A percentile compares a stretch with the other conserved stretches of the same genome.
phyloP scores from a whole-genome alignment of 2,888 invertebrate genomes.

The Leptura quadrifasciata region DNA sequence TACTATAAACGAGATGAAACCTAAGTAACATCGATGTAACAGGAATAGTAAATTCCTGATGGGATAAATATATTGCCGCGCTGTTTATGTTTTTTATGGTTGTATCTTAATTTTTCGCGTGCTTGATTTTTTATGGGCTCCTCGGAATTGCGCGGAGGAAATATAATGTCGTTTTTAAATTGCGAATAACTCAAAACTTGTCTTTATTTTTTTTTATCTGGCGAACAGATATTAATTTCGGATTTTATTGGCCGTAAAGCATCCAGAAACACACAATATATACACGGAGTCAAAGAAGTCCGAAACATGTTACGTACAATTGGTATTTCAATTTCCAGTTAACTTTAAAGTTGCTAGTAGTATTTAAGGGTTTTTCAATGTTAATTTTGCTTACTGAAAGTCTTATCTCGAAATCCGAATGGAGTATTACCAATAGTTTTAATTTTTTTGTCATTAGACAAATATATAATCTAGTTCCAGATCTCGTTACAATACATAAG shows the following conservation, averaged over 20 bases:
- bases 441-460: too few species aligned
- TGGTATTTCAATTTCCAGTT: too few species aligned
- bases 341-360: too few species aligned
- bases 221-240: background rate
- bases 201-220: conserved; percentile 7
- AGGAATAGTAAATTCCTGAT: conserved; percentile 28
- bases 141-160: conserved; percentile 2
- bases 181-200: conserved; percentile 4
- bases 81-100: conserved; percentile 35
- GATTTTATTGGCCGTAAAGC: background rate
- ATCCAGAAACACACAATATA: background rate
- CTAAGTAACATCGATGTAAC: conserved; percentile 32
- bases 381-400: too few species aligned
- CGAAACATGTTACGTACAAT: too few species aligned
- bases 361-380: too few species aligned
- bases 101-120: conserved; percentile 30
- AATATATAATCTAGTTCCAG: too few species aligned
- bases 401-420: too few species aligned
- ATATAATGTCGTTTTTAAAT: background rate
- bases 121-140: conserved; percentile 19
- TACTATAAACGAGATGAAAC: conserved; percentile 34
- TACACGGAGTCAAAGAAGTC: too few species aligned
- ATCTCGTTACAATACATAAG: too few species aligned
- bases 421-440: too few species aligned
- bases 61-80: conserved; percentile 19